phyloP scores from a whole-genome alignment of 2,113 vertebrate species.

The Columbina picui region DNA sequence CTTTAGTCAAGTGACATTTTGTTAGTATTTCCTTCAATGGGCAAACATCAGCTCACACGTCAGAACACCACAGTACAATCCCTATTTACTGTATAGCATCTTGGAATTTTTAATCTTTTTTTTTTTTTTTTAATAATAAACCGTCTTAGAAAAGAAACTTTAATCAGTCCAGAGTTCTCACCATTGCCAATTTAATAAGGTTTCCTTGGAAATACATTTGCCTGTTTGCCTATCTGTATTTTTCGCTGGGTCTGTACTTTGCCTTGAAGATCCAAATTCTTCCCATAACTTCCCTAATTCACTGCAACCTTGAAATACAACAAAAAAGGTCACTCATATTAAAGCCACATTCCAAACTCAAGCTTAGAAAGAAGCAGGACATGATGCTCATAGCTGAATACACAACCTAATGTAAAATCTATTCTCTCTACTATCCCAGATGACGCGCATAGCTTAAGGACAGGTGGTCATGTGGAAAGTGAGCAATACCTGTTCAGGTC shows the following conservation, averaged over 20 bases:
- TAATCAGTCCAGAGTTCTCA: background rate
- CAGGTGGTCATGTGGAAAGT: background rate
- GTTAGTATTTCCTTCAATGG: conserved; percentile 49
- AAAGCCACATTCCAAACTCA: background rate
- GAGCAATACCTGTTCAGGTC: background rate
- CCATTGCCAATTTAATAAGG: background rate
- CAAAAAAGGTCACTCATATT: background rate
- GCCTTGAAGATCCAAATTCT: background rate
- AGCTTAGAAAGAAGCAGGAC: background rate
- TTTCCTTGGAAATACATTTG: background rate
- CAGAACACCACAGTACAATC: conserved; percentile 14
- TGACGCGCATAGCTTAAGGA: background rate
- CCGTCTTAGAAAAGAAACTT: background rate
- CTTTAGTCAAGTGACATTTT: conserved; percentile 65
- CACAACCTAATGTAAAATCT: background rate
- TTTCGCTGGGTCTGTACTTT: background rate
- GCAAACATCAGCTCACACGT: conserved; percentile 58
- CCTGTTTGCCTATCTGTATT: background rate
- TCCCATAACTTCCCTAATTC: background rate
- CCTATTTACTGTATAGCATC: background rate
- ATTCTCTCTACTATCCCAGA: background rate
- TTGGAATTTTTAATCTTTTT: background rate
- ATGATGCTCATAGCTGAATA: background rate
- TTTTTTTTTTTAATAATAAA: background rate
- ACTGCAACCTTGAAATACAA: background rate